Conservation (phyloP, 1,140 invertebrate species). For the Andrena cerasifolii region DNA sequence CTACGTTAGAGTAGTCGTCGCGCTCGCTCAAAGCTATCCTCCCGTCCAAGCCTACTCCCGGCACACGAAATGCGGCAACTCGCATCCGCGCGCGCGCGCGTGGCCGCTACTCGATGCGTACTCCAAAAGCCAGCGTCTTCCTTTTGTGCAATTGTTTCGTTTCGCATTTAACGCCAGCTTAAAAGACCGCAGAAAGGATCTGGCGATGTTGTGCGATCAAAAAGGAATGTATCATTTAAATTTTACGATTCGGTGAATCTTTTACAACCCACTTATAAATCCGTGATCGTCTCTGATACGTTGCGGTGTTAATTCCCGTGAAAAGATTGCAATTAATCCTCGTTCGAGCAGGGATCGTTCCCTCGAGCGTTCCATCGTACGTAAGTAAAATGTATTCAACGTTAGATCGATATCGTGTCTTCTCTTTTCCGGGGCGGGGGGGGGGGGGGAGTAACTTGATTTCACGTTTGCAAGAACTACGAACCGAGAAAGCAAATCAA, state of each 20-base stretch:
- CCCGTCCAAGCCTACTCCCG: neutral
- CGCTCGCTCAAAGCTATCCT: neutral
- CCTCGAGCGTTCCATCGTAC: slow-evolving; percentile 3
- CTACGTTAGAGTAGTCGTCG: neutral
- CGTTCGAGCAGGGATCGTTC: neutral
- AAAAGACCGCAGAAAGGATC: slow-evolving; percentile 40
- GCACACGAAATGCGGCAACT: neutral
- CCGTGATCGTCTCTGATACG: neutral
- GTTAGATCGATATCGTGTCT: neutral
- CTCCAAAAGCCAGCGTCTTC: slow-evolving; percentile 32
- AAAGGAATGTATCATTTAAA: slow-evolving; percentile 30
- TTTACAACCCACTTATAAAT: neutral
- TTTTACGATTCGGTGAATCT: neutral
- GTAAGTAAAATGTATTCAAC: slow-evolving; percentile 17
- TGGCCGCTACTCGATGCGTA: neutral
- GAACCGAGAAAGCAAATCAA: slow-evolving; percentile 1
- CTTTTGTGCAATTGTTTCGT: slow-evolving; percentile 42
- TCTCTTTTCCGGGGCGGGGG: no score
- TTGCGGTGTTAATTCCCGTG: neutral
- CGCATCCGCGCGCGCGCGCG: slow-evolving; percentile 1
- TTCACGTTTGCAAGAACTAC: neutral
- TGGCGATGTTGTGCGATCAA: slow-evolving; percentile 39
- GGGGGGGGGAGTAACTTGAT: slow-evolving; percentile 14
- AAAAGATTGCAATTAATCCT: slow-evolving; percentile 19
- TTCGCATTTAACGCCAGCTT: slow-evolving; percentile 37